phyloP scores from a whole-genome alignment of 2,113 vertebrate species.

The Ophiodon elongatus region DNA sequence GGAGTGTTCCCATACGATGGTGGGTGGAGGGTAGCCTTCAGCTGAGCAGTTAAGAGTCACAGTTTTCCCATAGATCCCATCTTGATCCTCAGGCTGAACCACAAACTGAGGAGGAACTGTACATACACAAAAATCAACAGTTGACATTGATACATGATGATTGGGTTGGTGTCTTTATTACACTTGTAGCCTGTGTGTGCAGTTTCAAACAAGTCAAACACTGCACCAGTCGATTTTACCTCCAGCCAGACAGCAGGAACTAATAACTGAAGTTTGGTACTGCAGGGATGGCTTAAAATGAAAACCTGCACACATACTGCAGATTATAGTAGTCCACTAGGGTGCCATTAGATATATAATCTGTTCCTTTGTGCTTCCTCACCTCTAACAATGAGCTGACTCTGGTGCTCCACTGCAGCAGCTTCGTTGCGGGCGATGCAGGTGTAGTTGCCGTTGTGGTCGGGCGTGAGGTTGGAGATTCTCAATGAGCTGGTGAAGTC shows the following conservation, averaged over 20 bases:
- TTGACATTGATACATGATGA: neutral
- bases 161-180: neutral
- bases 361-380: constrained; percentile 45
- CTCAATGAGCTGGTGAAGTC: constrained; percentile 98
- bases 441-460: constrained; percentile 99
- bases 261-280: constrained; percentile 18
- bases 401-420: constrained; percentile 95
- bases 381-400: constrained; percentile 98
- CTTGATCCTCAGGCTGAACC: constrained; percentile 97
- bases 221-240: neutral
- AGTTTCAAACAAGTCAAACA: constrained; percentile 10
- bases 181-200: neutral
- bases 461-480: constrained; percentile 95
- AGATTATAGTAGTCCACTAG: constrained; percentile 12
- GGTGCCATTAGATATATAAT: constrained; percentile 13
- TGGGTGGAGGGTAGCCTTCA: constrained; percentile 96
- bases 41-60: constrained; percentile 98
- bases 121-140: constrained; percentile 36
- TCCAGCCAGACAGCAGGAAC: constrained; percentile 1
- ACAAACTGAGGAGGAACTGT: constrained; percentile 98
- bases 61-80: constrained; percentile 97
- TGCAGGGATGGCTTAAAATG: constrained; percentile 28
- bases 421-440: constrained; percentile 98
- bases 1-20: constrained; percentile 98
- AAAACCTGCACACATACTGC: constrained; percentile 20